phyloP scores from a whole-genome alignment of 2,113 vertebrate genomes.

The Hypanus sabinus region DNA sequence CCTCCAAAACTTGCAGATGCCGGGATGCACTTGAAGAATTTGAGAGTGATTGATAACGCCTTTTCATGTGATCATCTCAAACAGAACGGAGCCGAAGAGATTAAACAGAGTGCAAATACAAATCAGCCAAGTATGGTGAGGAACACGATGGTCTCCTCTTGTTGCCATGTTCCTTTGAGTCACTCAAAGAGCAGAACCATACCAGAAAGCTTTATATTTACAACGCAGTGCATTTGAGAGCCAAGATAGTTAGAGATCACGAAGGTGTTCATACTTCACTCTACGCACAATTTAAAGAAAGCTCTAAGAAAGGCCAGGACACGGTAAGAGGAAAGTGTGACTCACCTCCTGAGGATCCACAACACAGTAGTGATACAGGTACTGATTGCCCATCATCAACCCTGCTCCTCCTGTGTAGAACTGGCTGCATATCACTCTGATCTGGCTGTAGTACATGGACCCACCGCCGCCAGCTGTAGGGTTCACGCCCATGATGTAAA shows the following conservation, averaged over 20 bases:
- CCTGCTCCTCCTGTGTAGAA: conserved; percentile 51
- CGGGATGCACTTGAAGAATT: neutral
- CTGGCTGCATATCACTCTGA: conserved; percentile 66
- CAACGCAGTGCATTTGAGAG: neutral
- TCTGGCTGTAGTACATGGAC: conserved; percentile 66
- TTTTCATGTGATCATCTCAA: neutral
- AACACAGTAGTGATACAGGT: conserved; percentile 77
- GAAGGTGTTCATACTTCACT: neutral
- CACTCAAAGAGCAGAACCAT: neutral
- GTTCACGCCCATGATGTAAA: conserved; percentile 77
- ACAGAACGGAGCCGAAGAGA: neutral
- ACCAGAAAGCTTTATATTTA: neutral
- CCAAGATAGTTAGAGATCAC: neutral
- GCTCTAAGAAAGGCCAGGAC: neutral
- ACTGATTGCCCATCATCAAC: conserved; percentile 58
- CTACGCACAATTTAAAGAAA: neutral
- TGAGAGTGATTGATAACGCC: too few relatives aligned
- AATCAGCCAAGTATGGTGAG: neutral
- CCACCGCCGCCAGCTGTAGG: conserved; percentile 70
- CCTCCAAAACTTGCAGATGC: neutral
- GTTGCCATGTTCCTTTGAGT: neutral
- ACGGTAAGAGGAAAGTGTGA: neutral
- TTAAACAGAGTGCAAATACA: neutral
- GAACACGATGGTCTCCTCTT: too few relatives aligned
- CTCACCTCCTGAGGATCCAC: conserved; percentile 79